Evolutionary conservation across 1,140 invertebrate species (phyloP), one percentile per base, ranked within the genome.

Genomic region (Thalassaphorura encarpata): DNA sequence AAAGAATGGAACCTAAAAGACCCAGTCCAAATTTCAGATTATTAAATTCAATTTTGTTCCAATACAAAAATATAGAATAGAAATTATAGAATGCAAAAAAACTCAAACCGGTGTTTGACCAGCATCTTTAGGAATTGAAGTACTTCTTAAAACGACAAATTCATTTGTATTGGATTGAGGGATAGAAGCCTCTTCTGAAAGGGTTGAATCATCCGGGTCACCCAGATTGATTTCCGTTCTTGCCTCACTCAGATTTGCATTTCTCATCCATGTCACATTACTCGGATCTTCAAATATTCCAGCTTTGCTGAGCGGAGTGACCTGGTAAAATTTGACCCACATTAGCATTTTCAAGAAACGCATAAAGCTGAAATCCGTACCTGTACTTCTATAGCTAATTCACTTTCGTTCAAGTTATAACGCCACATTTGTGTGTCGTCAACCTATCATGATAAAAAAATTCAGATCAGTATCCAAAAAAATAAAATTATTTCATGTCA

Each of bases 1-100:
- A 39, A 58, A 52, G 29, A 58, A 58, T 33, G 56, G 56, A 16
- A 58, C n/a, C n/a, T n/a, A n/a, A n/a, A n/a, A n/a, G n/a, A n/a
- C n/a, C n/a, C n/a, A n/a, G n/a, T n/a, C n/a, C n/a, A n/a, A n/a
- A n/a, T n/a, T n/a, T n/a, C n/a, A n/a, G n/a, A n/a, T n/a, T n/a
- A n/a, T n/a, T n/a, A n/a, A n/a, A n/a, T n/a, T n/a, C n/a, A n/a
- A n/a, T n/a, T n/a, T n/a, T n/a, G n/a, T n/a, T n/a, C n/a, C n/a
- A n/a, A n/a, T n/a, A n/a, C n/a, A n/a, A n/a, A n/a, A n/a, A n/a
- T n/a, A n/a, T n/a, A n/a, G n/a, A n/a, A n/a, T n/a, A n/a, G n/a
- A n/a, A n/a, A n/a, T n/a, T n/a, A n/a, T n/a, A n/a, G n/a, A n/a
- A n/a, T n/a, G n/a, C n/a, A n/a, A n/a, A n/a, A n/a, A n/a, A n/a